Conservation (phyloP, 1,140 invertebrate species). For the Diorhabda carinulata region DNA sequence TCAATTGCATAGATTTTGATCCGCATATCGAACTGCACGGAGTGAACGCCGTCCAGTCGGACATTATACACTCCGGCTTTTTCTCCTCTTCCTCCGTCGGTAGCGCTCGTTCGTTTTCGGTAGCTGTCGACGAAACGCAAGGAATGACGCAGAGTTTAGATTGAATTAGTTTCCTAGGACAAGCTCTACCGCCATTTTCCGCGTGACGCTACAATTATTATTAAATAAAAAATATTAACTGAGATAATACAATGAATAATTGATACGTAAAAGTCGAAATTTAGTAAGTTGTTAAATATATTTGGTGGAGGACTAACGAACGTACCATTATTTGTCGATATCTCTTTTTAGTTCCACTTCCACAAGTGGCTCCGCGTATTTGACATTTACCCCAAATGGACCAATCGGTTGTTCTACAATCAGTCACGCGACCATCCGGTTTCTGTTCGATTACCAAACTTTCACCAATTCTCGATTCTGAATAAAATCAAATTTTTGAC, state of each 20-base stretch:
- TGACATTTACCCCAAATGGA: slow-evolving; percentile 13
- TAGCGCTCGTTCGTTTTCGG: background rate
- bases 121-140: background rate
- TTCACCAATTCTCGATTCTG: background rate
- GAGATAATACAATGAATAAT: background rate
- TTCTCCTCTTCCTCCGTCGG: background rate
- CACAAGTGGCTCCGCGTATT: slow-evolving; percentile 9
- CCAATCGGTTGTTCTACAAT: slow-evolving; percentile 18
- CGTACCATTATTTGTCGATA: slow-evolving; percentile 8
- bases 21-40: slow-evolving; percentile 30
- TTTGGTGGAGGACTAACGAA: background rate
- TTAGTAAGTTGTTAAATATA: background rate
- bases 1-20: slow-evolving; percentile 23
- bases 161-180: slow-evolving; percentile 8
- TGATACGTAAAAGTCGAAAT: background rate
- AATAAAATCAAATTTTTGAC: background rate
- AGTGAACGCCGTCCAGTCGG: slow-evolving; percentile 25
- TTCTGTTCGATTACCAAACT: background rate
- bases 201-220: background rate
- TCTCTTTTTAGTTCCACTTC: slow-evolving; percentile 6
- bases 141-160: background rate
- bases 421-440: slow-evolving; percentile 19
- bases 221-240: background rate
- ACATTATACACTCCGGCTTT: slow-evolving; percentile 28
- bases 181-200: slow-evolving; percentile 9